A percentile compares a stretch with the other conserved stretches of the same genome.
These are phyloP conservation scores for Glyptemys insculpta DNA, from an alignment of 2,797 vertebrate species.

Conservation along the genomic window DNA sequence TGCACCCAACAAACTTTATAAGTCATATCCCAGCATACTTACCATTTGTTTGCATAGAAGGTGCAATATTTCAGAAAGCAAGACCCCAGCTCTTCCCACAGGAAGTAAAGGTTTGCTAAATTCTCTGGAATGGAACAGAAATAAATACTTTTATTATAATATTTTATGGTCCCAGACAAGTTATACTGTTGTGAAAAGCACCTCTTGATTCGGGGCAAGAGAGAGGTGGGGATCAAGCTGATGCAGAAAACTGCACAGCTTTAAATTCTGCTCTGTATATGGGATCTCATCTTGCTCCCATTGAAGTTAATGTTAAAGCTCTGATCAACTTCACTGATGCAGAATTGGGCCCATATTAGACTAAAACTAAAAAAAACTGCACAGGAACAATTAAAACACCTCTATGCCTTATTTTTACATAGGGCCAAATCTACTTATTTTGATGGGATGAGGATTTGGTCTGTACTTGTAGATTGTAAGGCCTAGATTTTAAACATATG, in stretches of 20 bases:
- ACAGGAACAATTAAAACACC: background rate
- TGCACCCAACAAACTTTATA: background rate
- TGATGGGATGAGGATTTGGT: background rate
- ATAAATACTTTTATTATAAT: background rate
- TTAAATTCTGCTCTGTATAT: background rate
- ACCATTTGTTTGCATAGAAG: constrained; percentile 99
- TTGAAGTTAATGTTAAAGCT: background rate
- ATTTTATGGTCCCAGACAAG: background rate
- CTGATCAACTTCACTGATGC: background rate
- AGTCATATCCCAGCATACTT: constrained; percentile 31
- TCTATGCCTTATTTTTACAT: no score
- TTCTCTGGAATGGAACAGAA: constrained; percentile 88
- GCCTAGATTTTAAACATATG: background rate
- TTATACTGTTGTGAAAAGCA: background rate
- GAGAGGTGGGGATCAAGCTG: rapidly evolving
- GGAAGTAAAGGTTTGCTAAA: constrained; percentile 98
- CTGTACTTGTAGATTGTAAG: background rate
- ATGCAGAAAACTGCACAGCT: background rate
- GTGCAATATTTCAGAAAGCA: constrained; percentile 98
- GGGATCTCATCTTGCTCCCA: background rate
- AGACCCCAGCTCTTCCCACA: constrained; percentile 94
- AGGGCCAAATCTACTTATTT: background rate
- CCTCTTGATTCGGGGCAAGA: background rate
- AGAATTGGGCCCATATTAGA: background rate
- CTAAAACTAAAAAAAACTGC: background rate